A percentile compares a stretch with the other conserved stretches of the same genome.
phyloP scores from a whole-genome alignment of 1,140 invertebrate species.

The Ceratitis capitata region DNA sequence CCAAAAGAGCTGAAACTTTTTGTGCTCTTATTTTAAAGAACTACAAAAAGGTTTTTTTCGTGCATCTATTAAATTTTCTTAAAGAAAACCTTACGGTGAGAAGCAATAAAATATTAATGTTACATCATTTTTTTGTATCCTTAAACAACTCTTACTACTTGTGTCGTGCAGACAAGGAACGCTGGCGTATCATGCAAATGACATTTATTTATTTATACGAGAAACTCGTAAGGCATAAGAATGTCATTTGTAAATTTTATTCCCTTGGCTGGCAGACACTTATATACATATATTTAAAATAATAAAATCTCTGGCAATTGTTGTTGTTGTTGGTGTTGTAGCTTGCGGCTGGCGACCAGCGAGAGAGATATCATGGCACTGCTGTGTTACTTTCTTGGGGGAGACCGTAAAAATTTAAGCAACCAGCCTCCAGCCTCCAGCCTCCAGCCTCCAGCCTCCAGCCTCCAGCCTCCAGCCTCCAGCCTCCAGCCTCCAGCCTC shows the following conservation, averaged over 20 bases:
- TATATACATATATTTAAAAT: not conserved
- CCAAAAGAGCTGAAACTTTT: too few species aligned
- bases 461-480: not conserved
- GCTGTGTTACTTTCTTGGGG: not conserved
- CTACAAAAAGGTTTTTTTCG: too few species aligned
- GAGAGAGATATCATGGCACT: not conserved
- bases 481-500: not conserved
- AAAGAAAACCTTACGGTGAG: too few species aligned
- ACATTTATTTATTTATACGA: slow-evolving; percentile 23
- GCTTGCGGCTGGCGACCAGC: not conserved
- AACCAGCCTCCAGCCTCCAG: not conserved
- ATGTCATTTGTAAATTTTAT: slow-evolving; percentile 6
- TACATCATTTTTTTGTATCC: too few species aligned
- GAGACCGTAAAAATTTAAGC: too few species aligned
- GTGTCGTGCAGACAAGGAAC: too few species aligned
- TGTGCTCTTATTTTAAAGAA: too few species aligned
- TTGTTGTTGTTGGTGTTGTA: not conserved
- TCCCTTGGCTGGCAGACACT: not conserved
- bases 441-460: not conserved
- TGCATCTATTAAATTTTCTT: too few species aligned
- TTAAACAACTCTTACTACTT: not conserved
- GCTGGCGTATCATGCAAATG: not conserved
- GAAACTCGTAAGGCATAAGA: not conserved
- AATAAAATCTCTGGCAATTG: too few species aligned
- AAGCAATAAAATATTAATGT: too few species aligned